These are phyloP conservation scores for Parus major DNA, from an alignment of 2,113 vertebrate species.

Conservation along the genomic window DNA sequence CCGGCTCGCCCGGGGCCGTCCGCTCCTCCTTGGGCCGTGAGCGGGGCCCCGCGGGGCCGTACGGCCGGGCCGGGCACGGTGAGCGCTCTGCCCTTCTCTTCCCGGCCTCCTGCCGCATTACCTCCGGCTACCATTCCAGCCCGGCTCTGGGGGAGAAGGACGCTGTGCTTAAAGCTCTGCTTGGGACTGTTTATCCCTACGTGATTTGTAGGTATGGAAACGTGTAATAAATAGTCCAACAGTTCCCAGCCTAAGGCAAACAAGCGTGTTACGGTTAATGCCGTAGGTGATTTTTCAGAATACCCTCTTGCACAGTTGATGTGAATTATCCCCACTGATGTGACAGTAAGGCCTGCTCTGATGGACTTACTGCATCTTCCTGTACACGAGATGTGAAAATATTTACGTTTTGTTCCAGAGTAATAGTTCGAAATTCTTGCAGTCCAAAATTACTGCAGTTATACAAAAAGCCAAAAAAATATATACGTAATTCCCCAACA, in stretches of 20 bases:
- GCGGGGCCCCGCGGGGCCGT: background rate
- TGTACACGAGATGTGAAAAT: accelerated
- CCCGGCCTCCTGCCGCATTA: background rate
- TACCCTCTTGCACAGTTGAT: accelerated
- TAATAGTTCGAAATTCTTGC: accelerated
- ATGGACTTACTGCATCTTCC: background rate
- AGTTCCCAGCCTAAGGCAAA: background rate
- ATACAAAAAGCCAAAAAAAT: accelerated
- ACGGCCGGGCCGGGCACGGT: background rate
- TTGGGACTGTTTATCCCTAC: too few species aligned
- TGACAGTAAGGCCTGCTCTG: accelerated
- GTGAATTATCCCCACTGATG: accelerated
- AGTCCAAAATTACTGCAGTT: background rate
- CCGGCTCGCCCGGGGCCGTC: background rate
- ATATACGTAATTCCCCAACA: accelerated
- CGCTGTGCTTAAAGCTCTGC: accelerated
- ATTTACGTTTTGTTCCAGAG: background rate
- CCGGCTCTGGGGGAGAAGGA: accelerated
- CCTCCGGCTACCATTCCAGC: background rate
- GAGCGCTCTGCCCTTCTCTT: background rate
- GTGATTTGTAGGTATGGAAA: background rate
- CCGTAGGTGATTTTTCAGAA: background rate
- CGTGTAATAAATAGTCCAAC: too few species aligned
- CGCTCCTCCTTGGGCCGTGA: background rate
- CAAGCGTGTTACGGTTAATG: accelerated